Evolutionary conservation across 2,888 invertebrate species (phyloP).

Genomic region (Electrophaes corylata): DNA sequence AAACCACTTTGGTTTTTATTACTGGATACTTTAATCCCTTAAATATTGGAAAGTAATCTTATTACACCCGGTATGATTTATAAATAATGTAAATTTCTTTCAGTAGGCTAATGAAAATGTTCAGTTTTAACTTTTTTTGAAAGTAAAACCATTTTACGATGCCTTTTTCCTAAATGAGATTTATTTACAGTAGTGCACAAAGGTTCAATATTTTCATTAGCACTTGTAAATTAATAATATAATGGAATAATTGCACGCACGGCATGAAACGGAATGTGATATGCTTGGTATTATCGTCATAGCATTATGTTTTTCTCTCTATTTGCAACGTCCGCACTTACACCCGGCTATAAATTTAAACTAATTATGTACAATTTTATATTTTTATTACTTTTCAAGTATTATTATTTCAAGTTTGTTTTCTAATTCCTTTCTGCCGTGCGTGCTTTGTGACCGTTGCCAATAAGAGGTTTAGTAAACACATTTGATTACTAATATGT

Average conservation of each 20-base stretch:
- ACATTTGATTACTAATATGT: background rate
- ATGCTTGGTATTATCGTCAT: background rate
- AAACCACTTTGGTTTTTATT: no score
- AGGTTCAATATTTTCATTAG: background rate
- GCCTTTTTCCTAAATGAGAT: no score
- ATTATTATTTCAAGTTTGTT: background rate
- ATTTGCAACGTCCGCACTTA: slow-evolving; percentile 12
- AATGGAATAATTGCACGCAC: slow-evolving; percentile 11
- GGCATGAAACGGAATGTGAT: slow-evolving; percentile 7
- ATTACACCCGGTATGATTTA: no score
- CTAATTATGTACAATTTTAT: background rate
- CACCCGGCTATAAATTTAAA: background rate
- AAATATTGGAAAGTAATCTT: no score
- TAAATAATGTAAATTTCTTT: no score
- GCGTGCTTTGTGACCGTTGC: slow-evolving; percentile 7
- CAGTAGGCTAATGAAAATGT: no score
- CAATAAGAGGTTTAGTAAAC: background rate
- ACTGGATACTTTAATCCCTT: no score
- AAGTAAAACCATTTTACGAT: no score
- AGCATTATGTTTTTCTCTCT: background rate
- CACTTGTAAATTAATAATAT: background rate
- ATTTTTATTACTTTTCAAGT: background rate
- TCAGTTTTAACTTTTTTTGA: no score
- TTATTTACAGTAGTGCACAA: background rate
- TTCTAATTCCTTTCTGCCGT: background rate